A percentile compares a stretch with the other conserved stretches of the same genome.
Evolutionary conservation across 2,113 vertebrate genomes (phyloP).

Genomic region (Phyllopteryx taeniolatus): DNA sequence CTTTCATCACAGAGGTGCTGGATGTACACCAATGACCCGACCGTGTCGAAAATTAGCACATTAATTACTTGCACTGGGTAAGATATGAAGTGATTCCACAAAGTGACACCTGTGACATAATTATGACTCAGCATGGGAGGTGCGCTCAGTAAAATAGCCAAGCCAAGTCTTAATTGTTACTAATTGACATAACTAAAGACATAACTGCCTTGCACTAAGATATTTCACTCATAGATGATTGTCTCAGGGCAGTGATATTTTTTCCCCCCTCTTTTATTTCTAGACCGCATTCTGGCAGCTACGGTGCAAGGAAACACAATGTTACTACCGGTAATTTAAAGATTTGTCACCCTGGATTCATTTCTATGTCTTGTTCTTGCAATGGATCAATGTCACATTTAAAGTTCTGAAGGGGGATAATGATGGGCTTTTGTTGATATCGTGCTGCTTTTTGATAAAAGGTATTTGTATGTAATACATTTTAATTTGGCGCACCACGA

Average conservation of each 20-base stretch:
- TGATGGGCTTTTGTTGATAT: background rate
- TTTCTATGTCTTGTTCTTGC: background rate
- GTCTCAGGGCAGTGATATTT: background rate
- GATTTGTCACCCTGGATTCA: background rate
- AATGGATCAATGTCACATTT: background rate
- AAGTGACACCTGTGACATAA: background rate
- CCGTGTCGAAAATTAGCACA: slow-evolving; percentile 5
- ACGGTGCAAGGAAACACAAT: background rate
- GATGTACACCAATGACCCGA: slow-evolving; percentile 1
- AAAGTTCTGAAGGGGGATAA: background rate
- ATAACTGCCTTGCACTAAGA: background rate
- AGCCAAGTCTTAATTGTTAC: slow-evolving; percentile 4
- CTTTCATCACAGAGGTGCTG: slow-evolving; percentile 10
- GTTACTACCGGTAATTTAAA: background rate
- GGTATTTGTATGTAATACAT: too few relatives aligned
- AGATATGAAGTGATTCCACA: slow-evolving; percentile 10
- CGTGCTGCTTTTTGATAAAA: too few relatives aligned
- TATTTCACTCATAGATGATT: background rate
- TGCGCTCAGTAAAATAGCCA: background rate
- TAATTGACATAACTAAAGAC: background rate
- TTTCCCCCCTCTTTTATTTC: background rate
- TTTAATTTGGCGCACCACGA: too few relatives aligned
- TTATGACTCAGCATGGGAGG: background rate
- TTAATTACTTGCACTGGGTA: slow-evolving; percentile 8
- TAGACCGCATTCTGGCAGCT: background rate